A percentile compares a stretch with the other conserved stretches of the same genome.
phyloP scores from a whole-genome alignment of 2,888 invertebrate species.

The Pristionchus maxplancki region DNA sequence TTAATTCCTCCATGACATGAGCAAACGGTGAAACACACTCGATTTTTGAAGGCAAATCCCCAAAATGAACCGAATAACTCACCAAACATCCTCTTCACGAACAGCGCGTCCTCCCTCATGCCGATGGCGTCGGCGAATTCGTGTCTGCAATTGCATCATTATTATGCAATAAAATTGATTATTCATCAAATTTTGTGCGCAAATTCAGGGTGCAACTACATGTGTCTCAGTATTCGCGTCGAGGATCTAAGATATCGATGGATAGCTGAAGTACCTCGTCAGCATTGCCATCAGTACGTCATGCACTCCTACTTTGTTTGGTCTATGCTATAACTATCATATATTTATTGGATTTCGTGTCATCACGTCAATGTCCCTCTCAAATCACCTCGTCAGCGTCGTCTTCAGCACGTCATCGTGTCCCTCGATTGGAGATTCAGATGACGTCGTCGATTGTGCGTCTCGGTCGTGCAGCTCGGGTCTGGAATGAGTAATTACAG shows the following conservation, averaged over 20 bases:
- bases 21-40: background rate
- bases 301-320: conserved; percentile 54
- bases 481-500: background rate
- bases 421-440: conserved; percentile 47
- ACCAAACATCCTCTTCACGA: conserved; percentile 97
- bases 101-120: conserved; percentile 94
- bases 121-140: conserved; percentile 96
- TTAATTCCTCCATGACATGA: too few relatives aligned
- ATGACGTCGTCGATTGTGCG: conserved; percentile 53
- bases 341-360: too few relatives aligned
- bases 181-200: too few relatives aligned
- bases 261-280: too few relatives aligned
- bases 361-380: too few relatives aligned
- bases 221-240: too few relatives aligned
- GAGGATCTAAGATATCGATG: too few relatives aligned
- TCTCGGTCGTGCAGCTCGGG: conserved; percentile 63
- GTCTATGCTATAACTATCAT: too few relatives aligned
- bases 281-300: conserved; percentile 71
- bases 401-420: conserved; percentile 70
- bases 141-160: conserved; percentile 77
- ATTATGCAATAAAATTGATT: background rate
- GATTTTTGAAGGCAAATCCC: background rate
- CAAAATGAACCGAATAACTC: too few relatives aligned
- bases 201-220: too few relatives aligned
- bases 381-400: conserved; percentile 69